phyloP scores from a whole-genome alignment of 2,888 invertebrate species.

The Lasius fuliginosus region DNA sequence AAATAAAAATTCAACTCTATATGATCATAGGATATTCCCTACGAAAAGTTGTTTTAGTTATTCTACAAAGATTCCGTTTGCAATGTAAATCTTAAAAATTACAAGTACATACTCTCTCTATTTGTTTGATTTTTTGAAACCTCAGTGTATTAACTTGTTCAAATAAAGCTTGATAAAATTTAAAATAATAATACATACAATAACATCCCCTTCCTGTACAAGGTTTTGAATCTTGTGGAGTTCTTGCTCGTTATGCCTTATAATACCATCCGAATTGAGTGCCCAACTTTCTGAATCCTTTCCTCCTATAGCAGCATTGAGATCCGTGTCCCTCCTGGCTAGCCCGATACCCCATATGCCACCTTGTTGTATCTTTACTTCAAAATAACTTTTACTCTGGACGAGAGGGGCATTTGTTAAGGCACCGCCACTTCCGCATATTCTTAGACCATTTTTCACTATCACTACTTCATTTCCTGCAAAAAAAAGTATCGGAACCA shows the following conservation, averaged over 20 bases:
- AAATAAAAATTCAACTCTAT: conserved; percentile 97
- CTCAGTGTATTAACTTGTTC: not conserved
- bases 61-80: no score
- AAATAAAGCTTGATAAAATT: not conserved
- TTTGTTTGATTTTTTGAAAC: not conserved
- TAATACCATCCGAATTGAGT: conserved; percentile 95
- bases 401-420: conserved; percentile 97
- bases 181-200: conserved; percentile 87
- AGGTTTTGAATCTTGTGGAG: conserved; percentile 87
- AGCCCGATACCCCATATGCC: conserved; percentile 98
- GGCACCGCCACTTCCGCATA: conserved; percentile 98
- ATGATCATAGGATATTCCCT: conserved; percentile 98
- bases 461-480: conserved; percentile 98
- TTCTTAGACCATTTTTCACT: conserved; percentile 96
- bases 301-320: conserved; percentile 94
- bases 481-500: not conserved
- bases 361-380: conserved; percentile 98
- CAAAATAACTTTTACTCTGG: conserved; percentile 99
- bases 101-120: not conserved
- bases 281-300: conserved; percentile 97
- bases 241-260: conserved; percentile 94
- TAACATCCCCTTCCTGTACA: conserved; percentile 97
- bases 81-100: not conserved
- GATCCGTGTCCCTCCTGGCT: conserved; percentile 94
- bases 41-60: conserved; percentile 71